Base-by-base conservation (phyloP, 1,140 invertebrate species). In the Penaeus vannamei region DNA sequence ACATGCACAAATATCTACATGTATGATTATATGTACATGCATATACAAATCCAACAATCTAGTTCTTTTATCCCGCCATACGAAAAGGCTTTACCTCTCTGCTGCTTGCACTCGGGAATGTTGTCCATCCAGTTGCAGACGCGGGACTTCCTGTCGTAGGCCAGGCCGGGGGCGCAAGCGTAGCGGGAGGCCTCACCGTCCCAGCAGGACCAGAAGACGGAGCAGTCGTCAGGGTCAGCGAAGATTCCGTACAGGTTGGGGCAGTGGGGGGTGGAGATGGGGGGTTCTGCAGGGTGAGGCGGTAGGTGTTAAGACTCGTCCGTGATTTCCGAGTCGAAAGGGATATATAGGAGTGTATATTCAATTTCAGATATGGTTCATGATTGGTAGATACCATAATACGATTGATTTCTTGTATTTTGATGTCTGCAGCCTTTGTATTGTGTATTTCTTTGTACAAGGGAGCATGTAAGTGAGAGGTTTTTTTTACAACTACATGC, bases 181-280 rank as follows among this genome's bases (percentile, higher is more conserved):
- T 98, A 98, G 91, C 96, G 95, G 92, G 96, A 97, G 17, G 97
- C 96, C 93, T 98, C 97, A 64, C 97, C 98, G 93, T 98, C 98
- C 97, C 97, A 98, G 93, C 98, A 98, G 93, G 97, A 98, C 96
- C 97, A 98, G 96, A 98, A 98, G 2, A 97, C 96, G 93, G 97
- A 96, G 93, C 97, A 98, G 93, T 98, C 97, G 90, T 94, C 94
- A 32, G 96, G 96, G 93, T 98, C 97, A 86, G 97, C 93, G 95
- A 98, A 98, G 93, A 98, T 98, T 92, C 98, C 98, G 93, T 98
- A 98, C 76, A 98, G 94, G 80, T 97, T 94, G 22, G 96, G 92
- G 92, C 97, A 98, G 93, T 98, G 96, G 0, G 96, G 94, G 26
- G 97, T 97, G 62, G 95, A 94, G 92, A 98, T 96, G 92, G 97